A percentile compares a stretch with the other conserved stretches of the same genome.
phyloP scores from a whole-genome alignment of 2,888 invertebrate species.

The Drosophila niveifrons region DNA sequence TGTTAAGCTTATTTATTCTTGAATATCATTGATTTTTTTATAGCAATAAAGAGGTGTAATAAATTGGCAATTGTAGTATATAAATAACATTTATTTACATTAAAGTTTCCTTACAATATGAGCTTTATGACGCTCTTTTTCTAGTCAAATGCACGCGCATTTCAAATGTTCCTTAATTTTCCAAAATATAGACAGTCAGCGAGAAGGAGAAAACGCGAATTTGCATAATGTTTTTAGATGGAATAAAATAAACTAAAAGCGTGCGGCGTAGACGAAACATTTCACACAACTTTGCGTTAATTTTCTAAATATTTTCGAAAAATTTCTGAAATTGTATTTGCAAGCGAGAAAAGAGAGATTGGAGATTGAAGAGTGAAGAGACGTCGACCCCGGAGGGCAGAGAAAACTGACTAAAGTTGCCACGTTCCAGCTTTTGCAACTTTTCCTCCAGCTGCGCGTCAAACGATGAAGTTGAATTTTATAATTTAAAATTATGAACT shows the following conservation, averaged over 20 bases:
- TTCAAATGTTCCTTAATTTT: constrained; percentile 36
- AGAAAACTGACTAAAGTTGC: constrained; percentile 54
- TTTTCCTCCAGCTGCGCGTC: constrained; percentile 35
- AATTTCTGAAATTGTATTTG: constrained; percentile 69
- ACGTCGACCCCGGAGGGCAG: constrained; percentile 46
- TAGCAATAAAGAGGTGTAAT: too few species aligned
- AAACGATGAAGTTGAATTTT: constrained; percentile 61
- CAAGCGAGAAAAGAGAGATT: constrained; percentile 16
- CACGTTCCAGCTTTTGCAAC: constrained; percentile 55
- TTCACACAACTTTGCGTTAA: constrained; percentile 80
- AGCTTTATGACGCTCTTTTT: constrained; percentile 14
- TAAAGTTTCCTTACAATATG: too few species aligned
- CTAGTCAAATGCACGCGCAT: not conserved
- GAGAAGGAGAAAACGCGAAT: constrained; percentile 29
- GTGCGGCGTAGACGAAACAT: constrained; percentile 58
- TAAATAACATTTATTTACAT: too few species aligned
- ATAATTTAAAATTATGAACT: constrained; percentile 79
- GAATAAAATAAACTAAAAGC: constrained; percentile 49
- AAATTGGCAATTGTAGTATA: too few species aligned
- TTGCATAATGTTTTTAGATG: constrained; percentile 71
- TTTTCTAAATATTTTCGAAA: constrained; percentile 79
- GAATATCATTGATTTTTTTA: too few species aligned
- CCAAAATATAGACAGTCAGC: constrained; percentile 6
- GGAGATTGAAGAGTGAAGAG: not conserved
- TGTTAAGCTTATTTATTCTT: too few species aligned